A percentile compares a stretch with the other conserved stretches of the same genome.
phyloP scores from a whole-genome alignment of 2,113 vertebrate species.

The Pluvialis apricaria region DNA sequence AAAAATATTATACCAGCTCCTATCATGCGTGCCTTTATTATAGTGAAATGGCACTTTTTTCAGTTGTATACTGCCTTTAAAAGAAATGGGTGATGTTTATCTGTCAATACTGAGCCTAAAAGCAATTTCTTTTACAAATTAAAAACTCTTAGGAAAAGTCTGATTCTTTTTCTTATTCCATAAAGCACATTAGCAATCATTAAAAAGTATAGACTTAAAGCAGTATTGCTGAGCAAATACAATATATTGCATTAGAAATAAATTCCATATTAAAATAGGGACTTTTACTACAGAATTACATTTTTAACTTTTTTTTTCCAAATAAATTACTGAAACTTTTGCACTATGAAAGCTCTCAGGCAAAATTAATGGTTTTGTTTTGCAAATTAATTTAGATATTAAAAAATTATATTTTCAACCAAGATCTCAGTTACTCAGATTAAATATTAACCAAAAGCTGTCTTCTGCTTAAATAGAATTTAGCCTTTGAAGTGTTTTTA shows the following conservation, averaged over 20 bases:
- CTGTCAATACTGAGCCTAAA: neutral
- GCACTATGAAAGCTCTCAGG: constrained; percentile 78
- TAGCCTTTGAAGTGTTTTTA: constrained; percentile 90
- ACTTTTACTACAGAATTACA: constrained; percentile 74
- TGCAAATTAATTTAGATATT: constrained; percentile 89
- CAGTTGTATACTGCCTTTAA: neutral
- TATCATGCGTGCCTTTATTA: neutral
- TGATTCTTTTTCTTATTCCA: neutral
- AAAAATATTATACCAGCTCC: neutral
- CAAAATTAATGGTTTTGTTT: constrained; percentile 88
- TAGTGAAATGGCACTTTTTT: neutral
- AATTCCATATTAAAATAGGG: constrained; percentile 75
- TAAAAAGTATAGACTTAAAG: constrained; percentile 35
- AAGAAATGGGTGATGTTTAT: neutral
- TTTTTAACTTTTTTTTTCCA: constrained; percentile 71
- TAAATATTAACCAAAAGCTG: constrained; percentile 88
- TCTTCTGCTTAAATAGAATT: constrained; percentile 86
- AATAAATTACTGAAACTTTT: constrained; percentile 83
- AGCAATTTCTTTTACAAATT: neutral
- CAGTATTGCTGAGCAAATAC: constrained; percentile 70
- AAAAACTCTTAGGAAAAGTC: neutral
- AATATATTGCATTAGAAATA: constrained; percentile 72
- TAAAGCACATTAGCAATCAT: neutral
- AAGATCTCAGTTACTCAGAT: constrained; percentile 91
- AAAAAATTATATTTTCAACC: constrained; percentile 90